These are phyloP conservation scores for Ramphastos sulfuratus DNA, from an alignment of 2,113 vertebrate genomes.

Conservation along the genomic window DNA sequence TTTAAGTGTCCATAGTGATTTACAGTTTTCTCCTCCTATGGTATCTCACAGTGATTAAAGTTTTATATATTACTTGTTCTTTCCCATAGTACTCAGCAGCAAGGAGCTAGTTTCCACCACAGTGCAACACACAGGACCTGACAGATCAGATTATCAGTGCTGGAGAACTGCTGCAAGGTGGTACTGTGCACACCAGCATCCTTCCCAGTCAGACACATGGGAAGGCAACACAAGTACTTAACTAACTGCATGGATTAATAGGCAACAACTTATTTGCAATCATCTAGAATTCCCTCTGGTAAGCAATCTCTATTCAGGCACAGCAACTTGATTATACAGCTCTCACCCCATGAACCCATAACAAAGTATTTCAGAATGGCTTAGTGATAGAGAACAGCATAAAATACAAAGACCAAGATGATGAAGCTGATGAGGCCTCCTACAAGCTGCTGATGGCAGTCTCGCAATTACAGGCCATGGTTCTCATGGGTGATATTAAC, in stretches of 20 bases:
- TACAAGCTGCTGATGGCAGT: too few species aligned
- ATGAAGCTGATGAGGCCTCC: too few species aligned
- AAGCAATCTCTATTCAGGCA: neutral
- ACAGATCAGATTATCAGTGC: neutral
- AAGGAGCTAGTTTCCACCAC: neutral
- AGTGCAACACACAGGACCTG: neutral
- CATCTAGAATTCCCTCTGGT: neutral
- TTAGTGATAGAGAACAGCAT: neutral
- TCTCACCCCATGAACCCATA: accelerated
- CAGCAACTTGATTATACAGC: neutral
- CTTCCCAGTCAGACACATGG: neutral
- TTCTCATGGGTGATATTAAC: too few species aligned
- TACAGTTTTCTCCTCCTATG: neutral
- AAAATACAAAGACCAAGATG: neutral
- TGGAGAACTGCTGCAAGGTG: neutral
- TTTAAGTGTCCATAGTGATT: neutral
- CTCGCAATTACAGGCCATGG: too few species aligned
- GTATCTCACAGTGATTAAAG: neutral
- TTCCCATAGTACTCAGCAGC: neutral
- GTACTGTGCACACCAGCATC: too few species aligned
- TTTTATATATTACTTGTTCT: neutral
- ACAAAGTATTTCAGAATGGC: neutral
- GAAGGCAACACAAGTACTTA: neutral
- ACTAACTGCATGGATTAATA: neutral
- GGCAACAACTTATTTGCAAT: neutral